Conservation (phyloP, 2,797 vertebrate species). For the Benthosema pterotum region DNA sequence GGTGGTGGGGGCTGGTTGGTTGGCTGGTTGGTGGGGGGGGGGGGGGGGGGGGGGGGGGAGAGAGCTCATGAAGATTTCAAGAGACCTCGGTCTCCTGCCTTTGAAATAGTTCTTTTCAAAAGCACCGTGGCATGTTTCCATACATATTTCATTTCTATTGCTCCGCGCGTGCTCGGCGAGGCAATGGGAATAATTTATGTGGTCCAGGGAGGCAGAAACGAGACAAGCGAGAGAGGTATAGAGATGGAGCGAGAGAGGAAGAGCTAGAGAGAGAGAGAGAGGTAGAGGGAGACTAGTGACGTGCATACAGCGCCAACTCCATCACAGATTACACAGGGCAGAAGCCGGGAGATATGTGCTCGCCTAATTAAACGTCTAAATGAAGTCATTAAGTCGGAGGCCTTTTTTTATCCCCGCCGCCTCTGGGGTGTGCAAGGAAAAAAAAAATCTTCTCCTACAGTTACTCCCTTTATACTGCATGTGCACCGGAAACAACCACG, state of each 20-base stretch:
- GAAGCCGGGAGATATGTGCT: constrained; percentile 67
- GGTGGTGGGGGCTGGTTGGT: no score
- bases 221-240: constrained; percentile 59
- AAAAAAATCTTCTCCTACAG: constrained; percentile 56
- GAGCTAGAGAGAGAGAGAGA: constrained; percentile 9
- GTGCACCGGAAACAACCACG: no score
- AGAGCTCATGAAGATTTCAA: constrained; percentile 81
- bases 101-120: constrained; percentile 81
- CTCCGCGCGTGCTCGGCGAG: constrained; percentile 66
- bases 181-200: constrained; percentile 79
- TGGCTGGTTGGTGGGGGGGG: no score
- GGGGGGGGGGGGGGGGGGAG: constrained; percentile 33
- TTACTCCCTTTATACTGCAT: constrained; percentile 35
- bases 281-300: constrained; percentile 27
- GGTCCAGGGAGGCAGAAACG: constrained; percentile 58
- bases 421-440: constrained; percentile 61
- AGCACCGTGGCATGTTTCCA: constrained; percentile 73
- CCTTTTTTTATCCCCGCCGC: constrained; percentile 62
- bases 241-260: constrained; percentile 41
- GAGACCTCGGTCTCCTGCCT: constrained; percentile 68
- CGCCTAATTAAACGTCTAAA: constrained; percentile 80
- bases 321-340: constrained; percentile 59
- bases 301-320: constrained; percentile 43
- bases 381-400: constrained; percentile 75
- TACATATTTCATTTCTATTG: constrained; percentile 80